Evolutionary conservation across 2,113 vertebrate genomes (phyloP), one percentile per base, ranked within the genome.

Genomic region (Ammospiza caudacuta): DNA sequence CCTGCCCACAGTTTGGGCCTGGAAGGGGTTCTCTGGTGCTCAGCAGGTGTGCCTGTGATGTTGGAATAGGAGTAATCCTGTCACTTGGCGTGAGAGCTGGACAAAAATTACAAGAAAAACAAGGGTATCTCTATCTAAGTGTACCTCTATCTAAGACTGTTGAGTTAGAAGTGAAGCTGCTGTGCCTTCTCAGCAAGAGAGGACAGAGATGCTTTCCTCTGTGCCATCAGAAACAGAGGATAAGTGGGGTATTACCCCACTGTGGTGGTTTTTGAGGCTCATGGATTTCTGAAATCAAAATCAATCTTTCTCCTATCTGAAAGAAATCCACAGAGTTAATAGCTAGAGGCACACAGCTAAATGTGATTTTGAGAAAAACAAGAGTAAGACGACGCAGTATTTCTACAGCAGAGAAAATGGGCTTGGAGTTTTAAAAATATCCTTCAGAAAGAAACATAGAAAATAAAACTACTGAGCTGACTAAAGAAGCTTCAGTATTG

Each of bases 381-480:
- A 80, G 67, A 93, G 61, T 47, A 76, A 88, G 64, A 62, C 3
- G 2, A 39, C 6, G 4, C 2, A 13, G 3, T 52, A 68, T 59
- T 79, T 81, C n/a, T 43, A 51, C 69, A 80, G 51, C 75, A 51
- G 49, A 68, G 79, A 93, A 94, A 85, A 93, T 33, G 49, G 35
- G 43, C 39, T 83, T 0, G 0, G 39, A 69, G 27, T 83, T 80
- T 51, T 31, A 73, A 94, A 82, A 73, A 77, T 54, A 57, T 25
- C 37, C n/a, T 41, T 39, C 3, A 37, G 25, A 74, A 90, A 89
- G 64, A 43, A 39, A 1, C 43, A 46, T 14, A 83, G 44, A 70
- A 94, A 64, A 92, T 88, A 88, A 72, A 86, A 64, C 16, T 88
- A 76, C 76, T 37, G 80, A 59, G 44, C 43, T 95, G n/a, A 61